Conservation (phyloP, 2,888 invertebrate genomes). For the Terebella lapidaria region DNA sequence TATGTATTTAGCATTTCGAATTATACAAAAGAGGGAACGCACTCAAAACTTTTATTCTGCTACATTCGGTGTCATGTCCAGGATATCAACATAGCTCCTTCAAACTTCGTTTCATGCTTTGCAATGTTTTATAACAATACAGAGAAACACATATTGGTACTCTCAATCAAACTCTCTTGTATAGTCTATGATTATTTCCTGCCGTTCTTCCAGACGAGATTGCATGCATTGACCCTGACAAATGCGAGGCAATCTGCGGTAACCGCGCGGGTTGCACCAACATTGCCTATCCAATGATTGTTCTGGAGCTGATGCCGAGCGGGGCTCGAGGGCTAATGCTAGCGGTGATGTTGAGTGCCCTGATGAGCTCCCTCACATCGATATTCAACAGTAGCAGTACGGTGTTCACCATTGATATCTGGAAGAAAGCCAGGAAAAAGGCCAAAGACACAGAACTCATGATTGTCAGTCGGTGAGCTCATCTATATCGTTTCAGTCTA, state of each 20-base stretch:
- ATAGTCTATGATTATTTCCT: too few species aligned
- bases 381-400: conserved; percentile 44
- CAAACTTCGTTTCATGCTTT: too few species aligned
- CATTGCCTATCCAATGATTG: conserved; percentile 44
- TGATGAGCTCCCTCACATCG: conserved; percentile 43
- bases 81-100: too few species aligned
- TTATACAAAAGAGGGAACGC: too few species aligned
- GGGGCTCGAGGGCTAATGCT: conserved; percentile 43
- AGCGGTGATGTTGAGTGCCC: conserved; percentile 40
- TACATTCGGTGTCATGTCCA: too few species aligned
- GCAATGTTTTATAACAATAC: too few species aligned
- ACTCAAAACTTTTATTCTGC: too few species aligned
- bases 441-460: conserved; percentile 38
- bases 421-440: conserved; percentile 31
- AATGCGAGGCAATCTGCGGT: conserved; percentile 34
- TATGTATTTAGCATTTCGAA: too few species aligned
- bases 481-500: too few species aligned
- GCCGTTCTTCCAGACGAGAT: conserved; percentile 45
- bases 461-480: conserved; percentile 42
- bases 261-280: conserved; percentile 35
- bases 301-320: conserved; percentile 33
- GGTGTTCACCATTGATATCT: conserved; percentile 43
- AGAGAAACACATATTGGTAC: too few species aligned
- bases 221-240: conserved; percentile 36
- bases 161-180: too few species aligned